Conservation (phyloP, 2,888 invertebrate species). For the Harmothoe impar region DNA sequence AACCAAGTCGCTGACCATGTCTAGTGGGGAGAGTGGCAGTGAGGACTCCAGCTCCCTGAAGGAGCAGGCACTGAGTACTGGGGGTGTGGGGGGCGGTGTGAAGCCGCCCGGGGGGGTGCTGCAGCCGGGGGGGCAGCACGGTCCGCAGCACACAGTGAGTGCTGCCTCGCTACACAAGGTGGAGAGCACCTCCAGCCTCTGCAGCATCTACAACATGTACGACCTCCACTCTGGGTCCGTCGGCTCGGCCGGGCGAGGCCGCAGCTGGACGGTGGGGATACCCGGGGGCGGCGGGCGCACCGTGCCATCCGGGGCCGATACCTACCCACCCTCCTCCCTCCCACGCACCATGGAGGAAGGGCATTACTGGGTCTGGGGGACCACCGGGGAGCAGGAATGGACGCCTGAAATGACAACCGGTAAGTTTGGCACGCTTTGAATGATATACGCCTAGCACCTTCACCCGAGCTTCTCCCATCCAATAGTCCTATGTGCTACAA, state of each 20-base stretch:
- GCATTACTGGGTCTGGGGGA: constrained; percentile 88
- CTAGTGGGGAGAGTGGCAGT: constrained; percentile 60
- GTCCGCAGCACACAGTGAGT: constrained; percentile 37
- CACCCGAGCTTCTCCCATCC: too few species aligned
- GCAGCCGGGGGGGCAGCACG: neutral
- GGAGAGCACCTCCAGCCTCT: constrained; percentile 65
- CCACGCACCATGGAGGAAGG: constrained; percentile 53
- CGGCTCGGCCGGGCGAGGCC: neutral
- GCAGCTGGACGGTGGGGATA: constrained; percentile 20
- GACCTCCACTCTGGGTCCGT: constrained; percentile 43
- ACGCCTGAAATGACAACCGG: constrained; percentile 97
- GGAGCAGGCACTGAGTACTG: constrained; percentile 46
- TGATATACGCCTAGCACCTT: too few species aligned
- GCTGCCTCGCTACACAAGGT: constrained; percentile 58
- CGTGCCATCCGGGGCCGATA: neutral
- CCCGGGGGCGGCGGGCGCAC: neutral
- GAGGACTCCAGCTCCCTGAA: constrained; percentile 62
- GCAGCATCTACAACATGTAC: constrained; percentile 64
- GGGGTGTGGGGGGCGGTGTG: neutral
- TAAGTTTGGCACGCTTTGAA: constrained; percentile 83
- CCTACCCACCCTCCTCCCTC: constrained; percentile 8
- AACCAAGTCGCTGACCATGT: constrained; percentile 51
- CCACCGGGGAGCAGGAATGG: constrained; percentile 98
- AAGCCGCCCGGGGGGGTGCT: neutral
- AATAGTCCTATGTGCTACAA: neutral